A percentile compares a stretch with the other conserved stretches of the same genome.
Evolutionary conservation across 2,797 vertebrate species (phyloP).

Genomic region (Scolopax rusticola): DNA sequence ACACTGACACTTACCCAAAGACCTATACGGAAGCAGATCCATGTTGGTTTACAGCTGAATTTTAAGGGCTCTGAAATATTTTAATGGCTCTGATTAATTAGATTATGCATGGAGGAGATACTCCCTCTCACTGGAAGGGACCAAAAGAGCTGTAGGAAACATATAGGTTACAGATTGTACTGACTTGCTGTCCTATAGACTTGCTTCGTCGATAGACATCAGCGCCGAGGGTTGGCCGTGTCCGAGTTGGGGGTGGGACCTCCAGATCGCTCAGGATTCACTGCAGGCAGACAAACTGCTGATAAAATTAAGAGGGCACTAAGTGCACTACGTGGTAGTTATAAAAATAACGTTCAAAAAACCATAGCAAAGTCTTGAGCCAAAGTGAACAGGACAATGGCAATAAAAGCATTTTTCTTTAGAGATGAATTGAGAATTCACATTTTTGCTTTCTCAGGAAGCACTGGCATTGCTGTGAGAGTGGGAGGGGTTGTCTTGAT

Average conservation of each 20-base stretch:
- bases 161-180: background rate
- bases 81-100: background rate
- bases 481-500: background rate
- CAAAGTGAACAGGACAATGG: background rate
- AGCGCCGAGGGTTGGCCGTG: fast-evolving
- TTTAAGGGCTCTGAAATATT: background rate
- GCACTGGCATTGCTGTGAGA: background rate
- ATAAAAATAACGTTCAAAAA: background rate
- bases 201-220: background rate
- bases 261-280: background rate
- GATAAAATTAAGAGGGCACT: background rate
- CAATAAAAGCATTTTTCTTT: background rate
- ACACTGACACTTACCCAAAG: background rate
- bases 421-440: background rate
- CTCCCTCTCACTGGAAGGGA: background rate
- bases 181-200: background rate
- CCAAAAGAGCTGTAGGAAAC: background rate
- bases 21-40: background rate
- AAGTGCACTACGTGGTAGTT: background rate
- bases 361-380: background rate
- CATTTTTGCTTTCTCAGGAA: background rate
- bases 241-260: background rate
- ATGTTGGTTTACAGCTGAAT: background rate
- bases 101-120: background rate
- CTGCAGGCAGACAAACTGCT: background rate